These are phyloP conservation scores for Temnothorax longispinosus DNA, from an alignment of 1,140 invertebrate genomes.

Conservation along the genomic window DNA sequence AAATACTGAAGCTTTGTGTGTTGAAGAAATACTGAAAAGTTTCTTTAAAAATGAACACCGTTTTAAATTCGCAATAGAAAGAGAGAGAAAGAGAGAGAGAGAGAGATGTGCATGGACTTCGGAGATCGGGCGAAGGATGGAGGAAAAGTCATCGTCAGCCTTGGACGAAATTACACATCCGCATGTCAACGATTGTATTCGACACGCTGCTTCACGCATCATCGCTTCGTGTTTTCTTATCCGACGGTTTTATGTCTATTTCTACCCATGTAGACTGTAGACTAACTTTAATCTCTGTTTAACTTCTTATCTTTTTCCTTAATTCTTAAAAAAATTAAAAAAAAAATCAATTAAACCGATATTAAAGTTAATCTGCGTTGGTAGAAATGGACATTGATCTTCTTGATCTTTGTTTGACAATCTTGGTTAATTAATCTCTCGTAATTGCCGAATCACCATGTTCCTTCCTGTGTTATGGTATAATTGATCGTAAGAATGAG, in stretches of 20 bases:
- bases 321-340: too few relatives aligned
- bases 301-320: too few relatives aligned
- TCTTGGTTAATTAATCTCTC: not conserved
- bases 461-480: not conserved
- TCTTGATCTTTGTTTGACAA: not conserved
- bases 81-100: too few relatives aligned
- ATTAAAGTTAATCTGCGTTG: too few relatives aligned
- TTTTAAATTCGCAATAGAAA: not conserved
- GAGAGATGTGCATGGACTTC: too few relatives aligned
- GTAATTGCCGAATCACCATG: not conserved
- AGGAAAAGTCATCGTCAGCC: not conserved
- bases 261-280: too few relatives aligned
- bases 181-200: slow-evolving; percentile 1
- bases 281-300: too few relatives aligned
- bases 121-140: not conserved
- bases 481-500: not conserved
- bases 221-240: not conserved
- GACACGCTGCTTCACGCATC: not conserved
- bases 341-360: too few relatives aligned
- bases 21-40: not conserved
- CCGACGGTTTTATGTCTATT: too few relatives aligned
- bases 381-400: not conserved
- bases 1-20: too few relatives aligned
- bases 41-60: not conserved
- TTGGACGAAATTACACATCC: slow-evolving; percentile 1